phyloP scores from a whole-genome alignment of 2,797 vertebrate genomes.

The Spondyliosoma cantharus region DNA sequence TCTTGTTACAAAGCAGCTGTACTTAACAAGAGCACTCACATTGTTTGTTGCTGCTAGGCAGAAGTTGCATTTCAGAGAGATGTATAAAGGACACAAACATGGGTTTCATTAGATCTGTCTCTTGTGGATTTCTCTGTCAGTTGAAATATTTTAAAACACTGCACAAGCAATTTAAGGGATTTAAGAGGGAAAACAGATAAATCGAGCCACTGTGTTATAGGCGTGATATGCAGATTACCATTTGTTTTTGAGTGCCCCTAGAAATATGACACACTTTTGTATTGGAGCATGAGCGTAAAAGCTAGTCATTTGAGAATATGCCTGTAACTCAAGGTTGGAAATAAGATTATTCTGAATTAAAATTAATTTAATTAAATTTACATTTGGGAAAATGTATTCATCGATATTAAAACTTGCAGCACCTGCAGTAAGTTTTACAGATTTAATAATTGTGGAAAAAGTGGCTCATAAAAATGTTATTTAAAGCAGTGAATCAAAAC shows the following conservation, averaged over 20 bases:
- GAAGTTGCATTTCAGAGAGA: conserved; percentile 61
- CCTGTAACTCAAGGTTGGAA: not conserved
- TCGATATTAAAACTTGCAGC: conserved; percentile 12
- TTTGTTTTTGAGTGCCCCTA: no score
- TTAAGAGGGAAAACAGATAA: conserved; percentile 6
- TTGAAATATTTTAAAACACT: conserved; percentile 40
- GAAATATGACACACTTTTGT: not conserved
- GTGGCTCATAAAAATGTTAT: conserved; percentile 6
- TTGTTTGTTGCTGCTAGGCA: conserved; percentile 34
- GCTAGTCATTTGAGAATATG: not conserved
- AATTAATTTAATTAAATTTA: not conserved
- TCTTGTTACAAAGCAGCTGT: conserved; percentile 32
- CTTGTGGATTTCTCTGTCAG: conserved; percentile 48
- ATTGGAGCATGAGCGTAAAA: not conserved
- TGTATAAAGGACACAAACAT: conserved; percentile 61
- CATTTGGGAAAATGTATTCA: not conserved
- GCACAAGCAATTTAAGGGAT: conserved; percentile 38
- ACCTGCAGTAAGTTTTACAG: not conserved
- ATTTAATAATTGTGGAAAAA: conserved; percentile 6
- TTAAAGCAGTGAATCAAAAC: conserved; percentile 24
- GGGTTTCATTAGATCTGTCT: conserved; percentile 59
- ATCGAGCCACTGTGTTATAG: not conserved
- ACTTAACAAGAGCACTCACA: not conserved
- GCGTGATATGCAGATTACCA: not conserved
- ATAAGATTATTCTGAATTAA: not conserved